Conservation (phyloP, 2,113 vertebrate species). For the Oreochromis spilurus region DNA sequence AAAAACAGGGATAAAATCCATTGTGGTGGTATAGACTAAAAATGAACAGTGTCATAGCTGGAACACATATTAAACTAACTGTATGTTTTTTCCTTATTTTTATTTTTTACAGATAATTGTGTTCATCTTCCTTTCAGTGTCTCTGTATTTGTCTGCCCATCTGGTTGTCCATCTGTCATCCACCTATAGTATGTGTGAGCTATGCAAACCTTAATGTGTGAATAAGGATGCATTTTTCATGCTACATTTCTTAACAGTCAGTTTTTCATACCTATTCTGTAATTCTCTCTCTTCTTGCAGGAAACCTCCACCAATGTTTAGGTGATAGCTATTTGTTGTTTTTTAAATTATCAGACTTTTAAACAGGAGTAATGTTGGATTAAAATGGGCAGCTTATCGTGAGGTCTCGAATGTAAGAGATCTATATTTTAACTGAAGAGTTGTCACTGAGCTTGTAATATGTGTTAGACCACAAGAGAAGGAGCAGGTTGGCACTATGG, state of each 20-base stretch:
- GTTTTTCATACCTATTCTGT: background rate
- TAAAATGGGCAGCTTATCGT: background rate
- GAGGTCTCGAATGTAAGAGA: fast-evolving
- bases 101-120: background rate
- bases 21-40: background rate
- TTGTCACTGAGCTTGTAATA: background rate
- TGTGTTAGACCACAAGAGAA: background rate
- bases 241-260: background rate
- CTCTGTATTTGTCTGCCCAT: background rate
- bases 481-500: background rate
- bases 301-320: background rate
- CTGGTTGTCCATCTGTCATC: conserved; percentile 16
- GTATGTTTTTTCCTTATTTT: background rate
- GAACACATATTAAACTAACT: background rate
- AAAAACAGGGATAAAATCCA: background rate
- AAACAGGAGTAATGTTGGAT: background rate
- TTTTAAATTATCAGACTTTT: background rate
- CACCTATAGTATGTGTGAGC: background rate
- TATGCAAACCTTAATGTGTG: background rate
- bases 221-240: background rate
- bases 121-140: background rate
- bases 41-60: background rate
- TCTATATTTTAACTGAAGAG: background rate
- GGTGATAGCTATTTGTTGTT: background rate
- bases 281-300: background rate